phyloP scores from a whole-genome alignment of 2,888 invertebrate genomes.

The Litoditis marina region DNA sequence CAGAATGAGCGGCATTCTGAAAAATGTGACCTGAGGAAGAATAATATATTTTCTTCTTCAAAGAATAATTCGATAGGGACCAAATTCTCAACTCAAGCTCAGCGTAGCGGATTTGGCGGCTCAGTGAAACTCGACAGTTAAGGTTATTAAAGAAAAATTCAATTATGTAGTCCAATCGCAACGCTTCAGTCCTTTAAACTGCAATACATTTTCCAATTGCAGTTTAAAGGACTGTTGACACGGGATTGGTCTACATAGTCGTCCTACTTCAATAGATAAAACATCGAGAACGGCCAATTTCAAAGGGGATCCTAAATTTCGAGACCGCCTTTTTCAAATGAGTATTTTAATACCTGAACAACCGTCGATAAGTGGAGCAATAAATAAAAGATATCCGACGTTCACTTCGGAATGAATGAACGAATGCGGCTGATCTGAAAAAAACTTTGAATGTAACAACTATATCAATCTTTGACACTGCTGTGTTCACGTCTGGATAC shows the following conservation, averaged over 20 bases:
- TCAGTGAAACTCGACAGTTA: too few species aligned
- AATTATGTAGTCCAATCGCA: too few species aligned
- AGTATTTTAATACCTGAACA: conserved; percentile 22
- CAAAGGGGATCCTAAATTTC: neutral
- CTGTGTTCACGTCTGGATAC: neutral
- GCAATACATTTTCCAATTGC: neutral
- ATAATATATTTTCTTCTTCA: too few species aligned
- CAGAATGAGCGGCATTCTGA: conserved; percentile 44
- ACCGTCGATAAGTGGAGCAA: conserved; percentile 45
- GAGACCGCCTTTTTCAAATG: neutral
- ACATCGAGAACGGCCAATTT: neutral
- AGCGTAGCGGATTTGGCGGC: too few species aligned
- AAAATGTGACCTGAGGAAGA: neutral
- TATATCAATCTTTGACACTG: neutral
- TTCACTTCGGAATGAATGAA: conserved; percentile 50
- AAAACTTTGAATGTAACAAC: neutral
- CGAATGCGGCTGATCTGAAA: conserved; percentile 29
- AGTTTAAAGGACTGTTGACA: neutral
- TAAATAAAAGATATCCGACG: conserved; percentile 51
- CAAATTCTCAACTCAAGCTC: too few species aligned
- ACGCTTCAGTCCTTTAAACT: too few species aligned
- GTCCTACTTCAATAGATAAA: too few species aligned
- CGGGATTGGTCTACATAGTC: too few species aligned
- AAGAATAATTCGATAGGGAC: too few species aligned
- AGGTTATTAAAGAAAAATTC: too few species aligned